Evolutionary conservation across 2,113 vertebrate species (phyloP).

Genomic region (Nanorana parkeri): DNA sequence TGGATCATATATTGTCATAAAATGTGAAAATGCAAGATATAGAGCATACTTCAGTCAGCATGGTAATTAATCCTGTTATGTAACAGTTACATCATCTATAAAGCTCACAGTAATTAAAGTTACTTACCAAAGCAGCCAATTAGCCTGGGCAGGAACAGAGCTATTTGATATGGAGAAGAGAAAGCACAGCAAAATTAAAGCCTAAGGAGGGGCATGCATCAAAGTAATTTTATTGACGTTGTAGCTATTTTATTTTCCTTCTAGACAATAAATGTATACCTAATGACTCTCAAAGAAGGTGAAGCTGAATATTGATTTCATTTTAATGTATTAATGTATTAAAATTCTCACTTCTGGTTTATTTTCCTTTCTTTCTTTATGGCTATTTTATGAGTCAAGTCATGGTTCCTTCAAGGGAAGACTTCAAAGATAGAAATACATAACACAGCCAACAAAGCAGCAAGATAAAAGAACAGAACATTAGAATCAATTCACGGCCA

Average conservation of each 20-base stretch:
- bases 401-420: slow-evolving; percentile 38
- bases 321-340: slow-evolving; percentile 42
- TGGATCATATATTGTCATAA: no score
- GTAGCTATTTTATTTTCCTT: slow-evolving; percentile 10
- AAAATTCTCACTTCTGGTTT: slow-evolving; percentile 38
- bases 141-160: background rate
- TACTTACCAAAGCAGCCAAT: background rate
- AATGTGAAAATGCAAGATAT: no score
- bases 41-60: no score
- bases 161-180: background rate
- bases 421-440: slow-evolving; percentile 49
- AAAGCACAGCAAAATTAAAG: slow-evolving; percentile 1
- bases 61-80: no score
- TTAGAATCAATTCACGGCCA: slow-evolving; percentile 36
- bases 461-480: slow-evolving; percentile 46
- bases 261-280: slow-evolving; percentile 20
- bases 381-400: slow-evolving; percentile 44
- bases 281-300: slow-evolving; percentile 26
- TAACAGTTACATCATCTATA: background rate
- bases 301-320: slow-evolving; percentile 41
- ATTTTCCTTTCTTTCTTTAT: slow-evolving; percentile 32
- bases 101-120: background rate
- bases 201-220: slow-evolving; percentile 20
- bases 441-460: slow-evolving; percentile 46
- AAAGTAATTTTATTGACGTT: slow-evolving; percentile 22